Base-by-base conservation (phyloP, 2,113 vertebrate species). In the Dicerorhinus sumatrensis region DNA sequence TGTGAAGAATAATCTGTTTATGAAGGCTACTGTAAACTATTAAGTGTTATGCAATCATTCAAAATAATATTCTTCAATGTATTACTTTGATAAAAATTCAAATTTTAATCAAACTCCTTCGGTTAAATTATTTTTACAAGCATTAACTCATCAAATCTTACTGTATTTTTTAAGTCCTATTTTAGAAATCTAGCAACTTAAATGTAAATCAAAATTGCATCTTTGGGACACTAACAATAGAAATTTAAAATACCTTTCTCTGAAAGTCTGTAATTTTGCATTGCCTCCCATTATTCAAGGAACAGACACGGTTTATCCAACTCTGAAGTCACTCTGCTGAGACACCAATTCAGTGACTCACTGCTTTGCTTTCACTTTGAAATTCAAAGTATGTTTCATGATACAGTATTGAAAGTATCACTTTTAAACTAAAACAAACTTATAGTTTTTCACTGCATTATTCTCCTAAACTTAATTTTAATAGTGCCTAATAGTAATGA, bases 351-450 rank as follows among this genome's bases (percentile, higher is more conserved):
- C 67, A 82, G 51, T 5, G 16, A 76, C n/a, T n/a, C 29, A 75
- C 29, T 82, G 18, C 10, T 72, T 89, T 90, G 67, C 36, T 97
- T 91, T 94, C 76, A 85, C 21, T 95, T 36, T 89, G 83, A 97
- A 97, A 95, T 62, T 91, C 51, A 86, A 73, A 95, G 48, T 73
- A 87, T 51, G 72, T 77, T 76, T 96, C n/a, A 72, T 5, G 17
- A 65, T 8, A 63, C 3, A 20, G 6, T 77, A 80, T 16, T 94
- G 12, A 63, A 89, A 85, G 23, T 39, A 82, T 25, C 6, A 92
- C 31, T 89, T 93, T 77, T 90, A 88, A 94, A 63, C 33, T 91
- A 75, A 54, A 91, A 81, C 54, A 69, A 63, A n/a, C 25, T 54
- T 51, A 73, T 48, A 25, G 7, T 82, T 82, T 80, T 65, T 92